Evolutionary conservation across 2,888 invertebrate genomes (phyloP).

Genomic region (Tipula confusa): DNA sequence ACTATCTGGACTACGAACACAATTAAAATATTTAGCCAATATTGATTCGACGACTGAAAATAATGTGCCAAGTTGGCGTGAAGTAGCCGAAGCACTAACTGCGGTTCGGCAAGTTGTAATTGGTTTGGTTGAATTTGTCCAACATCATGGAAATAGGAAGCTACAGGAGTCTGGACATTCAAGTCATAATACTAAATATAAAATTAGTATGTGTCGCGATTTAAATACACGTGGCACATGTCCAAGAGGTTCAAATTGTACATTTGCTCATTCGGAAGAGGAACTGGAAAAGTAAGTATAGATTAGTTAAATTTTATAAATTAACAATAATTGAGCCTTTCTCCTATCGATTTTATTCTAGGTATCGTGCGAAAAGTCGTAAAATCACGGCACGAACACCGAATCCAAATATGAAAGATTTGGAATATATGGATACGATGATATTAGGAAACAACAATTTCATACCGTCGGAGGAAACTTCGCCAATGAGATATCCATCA

Average conservation of each 20-base stretch:
- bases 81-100: slow-evolving; percentile 62
- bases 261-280: slow-evolving; percentile 87
- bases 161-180: slow-evolving; percentile 56
- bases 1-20: slow-evolving; percentile 68
- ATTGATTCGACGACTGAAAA: slow-evolving; percentile 80
- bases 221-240: slow-evolving; percentile 73
- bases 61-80: slow-evolving; percentile 59
- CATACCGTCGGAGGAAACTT: slow-evolving; percentile 41
- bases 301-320: slow-evolving; percentile 47
- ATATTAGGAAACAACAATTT: slow-evolving; percentile 34
- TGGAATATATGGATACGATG: slow-evolving; percentile 38
- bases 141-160: slow-evolving; percentile 67
- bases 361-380: slow-evolving; percentile 62
- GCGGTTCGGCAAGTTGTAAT: slow-evolving; percentile 68
- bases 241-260: slow-evolving; percentile 81
- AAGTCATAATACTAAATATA: slow-evolving; percentile 69
- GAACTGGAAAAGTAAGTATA: slow-evolving; percentile 67
- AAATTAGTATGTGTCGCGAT: slow-evolving; percentile 87
- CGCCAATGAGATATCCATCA: slow-evolving; percentile 43
- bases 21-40: slow-evolving; percentile 77
- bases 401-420: slow-evolving; percentile 40
- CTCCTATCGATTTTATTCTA: background rate
- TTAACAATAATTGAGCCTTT: background rate
- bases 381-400: slow-evolving; percentile 51
- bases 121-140: slow-evolving; percentile 72